Base-by-base conservation (phyloP, 2,113 vertebrate species). In the Ranitomeya imitator region DNA sequence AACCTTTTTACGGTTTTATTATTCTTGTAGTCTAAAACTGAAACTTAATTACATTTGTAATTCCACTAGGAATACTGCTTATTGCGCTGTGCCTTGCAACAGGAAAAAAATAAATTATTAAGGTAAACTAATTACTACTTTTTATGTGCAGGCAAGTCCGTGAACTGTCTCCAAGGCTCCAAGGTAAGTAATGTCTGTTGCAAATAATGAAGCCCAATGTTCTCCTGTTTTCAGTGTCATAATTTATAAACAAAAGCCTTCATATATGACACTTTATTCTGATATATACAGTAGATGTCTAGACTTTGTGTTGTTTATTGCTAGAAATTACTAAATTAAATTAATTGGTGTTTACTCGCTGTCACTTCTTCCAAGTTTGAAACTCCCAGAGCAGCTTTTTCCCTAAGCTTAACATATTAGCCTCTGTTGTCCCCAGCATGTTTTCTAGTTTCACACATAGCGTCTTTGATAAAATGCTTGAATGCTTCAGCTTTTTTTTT, bases 121-220 rank as follows among this genome's bases (percentile, higher is more conserved):
- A 89, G 90, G 77, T 10, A 89, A 92, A 91, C 90, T 93, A 91
- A 93, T 93, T 90, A 91, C 45, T 90, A 67, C 55, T 90, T 90
- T 93, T 92, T 93, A 77, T 91, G 59, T 73, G 81, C 91, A 93
- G 92, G 92, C 92, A 85, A 78, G 83, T 92, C 60, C 89, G 83
- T 91, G 91, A 90, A 90, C 90, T 89, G 80, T 92, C 92, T 90
- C 78, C 85, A 79, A 55, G 90, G 90, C 90, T 87, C 86, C 81
- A 86, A 93, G 90, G 89, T 90, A 85, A 26, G 87, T 86, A 92
- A 80, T 87, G 88, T 59, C 57, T 85, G 31, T 63, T 73, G 31
- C 18, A 74, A 78, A 80, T 61, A 45, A 77, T 15, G 59, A 19
- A 76, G 74, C 21, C 18, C n/a, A 84, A 84, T 84, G 81, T 69